A percentile compares a stretch with the other conserved stretches of the same genome.
phyloP scores from a whole-genome alignment of 2,113 vertebrate genomes.

The Lanius ludovicianus region DNA sequence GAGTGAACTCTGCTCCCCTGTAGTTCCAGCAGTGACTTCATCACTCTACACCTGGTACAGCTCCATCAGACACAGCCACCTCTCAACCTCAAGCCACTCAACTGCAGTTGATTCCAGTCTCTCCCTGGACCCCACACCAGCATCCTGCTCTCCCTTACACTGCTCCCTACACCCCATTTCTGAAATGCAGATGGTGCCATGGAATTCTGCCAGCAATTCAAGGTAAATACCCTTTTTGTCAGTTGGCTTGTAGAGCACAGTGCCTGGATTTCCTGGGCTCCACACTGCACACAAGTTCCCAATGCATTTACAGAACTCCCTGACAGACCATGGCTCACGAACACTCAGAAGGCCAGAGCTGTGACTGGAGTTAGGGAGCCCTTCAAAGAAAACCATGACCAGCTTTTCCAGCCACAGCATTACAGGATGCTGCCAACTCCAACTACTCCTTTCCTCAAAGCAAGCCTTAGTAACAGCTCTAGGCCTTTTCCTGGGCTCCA shows the following conservation, averaged over 20 bases:
- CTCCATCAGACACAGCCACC: not conserved
- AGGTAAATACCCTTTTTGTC: rapidly evolving
- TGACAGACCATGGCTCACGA: rapidly evolving
- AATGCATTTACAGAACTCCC: not conserved
- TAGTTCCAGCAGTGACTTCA: rapidly evolving
- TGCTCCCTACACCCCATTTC: rapidly evolving
- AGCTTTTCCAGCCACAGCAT: rapidly evolving
- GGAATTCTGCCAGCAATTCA: not conserved
- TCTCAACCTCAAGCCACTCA: rapidly evolving
- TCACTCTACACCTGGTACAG: rapidly evolving
- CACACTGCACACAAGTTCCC: rapidly evolving
- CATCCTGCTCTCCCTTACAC: rapidly evolving
- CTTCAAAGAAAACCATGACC: not conserved
- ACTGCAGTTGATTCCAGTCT: rapidly evolving
- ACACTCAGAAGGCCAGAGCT: not conserved
- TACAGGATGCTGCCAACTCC: not conserved
- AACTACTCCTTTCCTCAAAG: not conserved
- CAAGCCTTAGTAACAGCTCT: rapidly evolving
- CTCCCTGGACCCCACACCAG: not conserved
- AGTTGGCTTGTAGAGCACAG: not conserved
- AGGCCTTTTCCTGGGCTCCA: rapidly evolving
- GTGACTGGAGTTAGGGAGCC: rapidly evolving
- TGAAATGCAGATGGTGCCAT: rapidly evolving
- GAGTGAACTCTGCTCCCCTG: not conserved
- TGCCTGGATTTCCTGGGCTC: not conserved